Conservation (phyloP, 2,797 vertebrate genomes). For the Aselliscus stoliczkanus region DNA sequence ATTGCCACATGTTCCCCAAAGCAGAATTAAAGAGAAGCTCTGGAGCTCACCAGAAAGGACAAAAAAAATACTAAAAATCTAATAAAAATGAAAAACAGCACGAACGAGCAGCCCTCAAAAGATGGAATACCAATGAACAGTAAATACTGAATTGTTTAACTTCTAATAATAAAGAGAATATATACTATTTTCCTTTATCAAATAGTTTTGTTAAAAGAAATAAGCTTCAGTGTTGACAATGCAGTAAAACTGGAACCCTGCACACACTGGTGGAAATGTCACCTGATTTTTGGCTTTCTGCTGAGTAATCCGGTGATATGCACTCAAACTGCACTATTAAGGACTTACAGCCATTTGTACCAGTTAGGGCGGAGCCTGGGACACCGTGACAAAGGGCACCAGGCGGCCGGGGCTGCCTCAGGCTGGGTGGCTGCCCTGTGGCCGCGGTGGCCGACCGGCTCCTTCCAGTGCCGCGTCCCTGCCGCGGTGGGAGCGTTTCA, state of each 20-base stretch:
- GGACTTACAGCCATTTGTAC: background rate
- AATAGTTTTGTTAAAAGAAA: background rate
- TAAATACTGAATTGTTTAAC: background rate
- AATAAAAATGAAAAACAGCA: background rate
- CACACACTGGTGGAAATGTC: background rate
- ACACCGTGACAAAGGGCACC: background rate
- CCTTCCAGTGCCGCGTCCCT: no score
- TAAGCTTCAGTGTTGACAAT: background rate
- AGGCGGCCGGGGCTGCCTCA: background rate
- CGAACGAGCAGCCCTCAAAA: background rate
- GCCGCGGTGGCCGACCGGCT: no score
- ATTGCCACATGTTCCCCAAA: background rate
- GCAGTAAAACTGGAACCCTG: background rate
- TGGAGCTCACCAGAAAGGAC: background rate
- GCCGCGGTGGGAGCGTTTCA: no score
- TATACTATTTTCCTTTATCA: background rate
- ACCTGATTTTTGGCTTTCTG: background rate
- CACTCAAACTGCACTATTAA: background rate
- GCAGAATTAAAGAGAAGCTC: background rate
- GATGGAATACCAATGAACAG: background rate
- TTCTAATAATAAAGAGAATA: background rate
- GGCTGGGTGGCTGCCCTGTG: no score
- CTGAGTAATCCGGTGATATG: background rate
- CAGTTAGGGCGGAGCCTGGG: background rate
- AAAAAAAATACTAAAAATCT: background rate